A percentile compares a stretch with the other conserved stretches of the same genome.
phyloP scores from a whole-genome alignment of 2,888 invertebrate genomes.

The Caenorhabditis sp. region DNA sequence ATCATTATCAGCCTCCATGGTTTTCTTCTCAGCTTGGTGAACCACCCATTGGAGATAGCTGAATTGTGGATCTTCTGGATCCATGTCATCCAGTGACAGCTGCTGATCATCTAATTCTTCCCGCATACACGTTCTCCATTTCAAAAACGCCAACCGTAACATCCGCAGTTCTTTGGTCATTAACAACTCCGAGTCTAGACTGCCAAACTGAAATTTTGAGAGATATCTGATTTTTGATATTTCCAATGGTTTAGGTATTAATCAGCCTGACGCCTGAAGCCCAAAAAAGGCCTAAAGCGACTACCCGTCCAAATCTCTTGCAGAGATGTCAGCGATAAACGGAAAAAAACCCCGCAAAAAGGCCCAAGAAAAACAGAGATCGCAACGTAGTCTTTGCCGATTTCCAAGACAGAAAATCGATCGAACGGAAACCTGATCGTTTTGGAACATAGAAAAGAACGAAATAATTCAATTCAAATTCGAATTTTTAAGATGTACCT shows the following conservation, averaged over 20 bases:
- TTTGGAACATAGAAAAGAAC: background rate
- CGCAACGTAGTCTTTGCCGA: too few relatives aligned
- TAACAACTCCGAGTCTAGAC: constrained; percentile 16
- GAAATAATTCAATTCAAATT: too few relatives aligned
- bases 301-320: background rate
- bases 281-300: too few relatives aligned
- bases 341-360: background rate
- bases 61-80: constrained; percentile 54
- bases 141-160: constrained; percentile 48
- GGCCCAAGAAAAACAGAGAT: too few relatives aligned
- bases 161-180: constrained; percentile 40
- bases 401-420: too few relatives aligned
- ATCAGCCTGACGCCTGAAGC: too few relatives aligned
- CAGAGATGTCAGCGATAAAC: background rate
- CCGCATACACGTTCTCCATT: constrained; percentile 54
- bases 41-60: constrained; percentile 44
- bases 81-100: constrained; percentile 53
- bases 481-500: too few relatives aligned
- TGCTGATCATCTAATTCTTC: constrained; percentile 48
- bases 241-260: too few relatives aligned
- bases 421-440: too few relatives aligned
- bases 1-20: constrained; percentile 22
- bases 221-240: too few relatives aligned
- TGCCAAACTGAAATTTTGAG: constrained; percentile 30
- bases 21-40: constrained; percentile 33